phyloP scores from a whole-genome alignment of 2,113 vertebrate genomes.

The Burhinus oedicnemus region DNA sequence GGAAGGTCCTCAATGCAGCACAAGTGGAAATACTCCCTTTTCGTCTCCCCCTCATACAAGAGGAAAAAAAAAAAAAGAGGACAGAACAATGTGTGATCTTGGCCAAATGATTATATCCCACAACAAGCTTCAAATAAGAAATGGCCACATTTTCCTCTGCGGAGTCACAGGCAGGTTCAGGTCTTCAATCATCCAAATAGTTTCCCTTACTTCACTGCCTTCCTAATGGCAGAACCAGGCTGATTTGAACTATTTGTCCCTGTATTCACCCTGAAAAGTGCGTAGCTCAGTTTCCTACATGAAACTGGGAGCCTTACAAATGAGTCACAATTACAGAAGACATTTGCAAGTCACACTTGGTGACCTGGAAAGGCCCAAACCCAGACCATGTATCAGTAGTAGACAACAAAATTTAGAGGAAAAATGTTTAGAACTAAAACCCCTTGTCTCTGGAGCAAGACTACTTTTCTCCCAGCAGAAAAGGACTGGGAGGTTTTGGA shows the following conservation, averaged over 20 bases:
- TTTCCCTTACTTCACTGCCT: background rate
- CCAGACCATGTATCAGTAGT: background rate
- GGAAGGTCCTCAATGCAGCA: background rate
- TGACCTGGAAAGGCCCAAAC: background rate
- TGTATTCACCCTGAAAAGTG: background rate
- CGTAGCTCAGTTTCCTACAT: background rate
- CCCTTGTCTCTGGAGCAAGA: background rate
- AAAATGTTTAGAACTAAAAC: background rate
- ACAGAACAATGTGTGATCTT: background rate
- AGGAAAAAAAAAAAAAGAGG: background rate
- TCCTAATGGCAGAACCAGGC: background rate
- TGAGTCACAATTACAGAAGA: background rate
- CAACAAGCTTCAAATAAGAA: background rate
- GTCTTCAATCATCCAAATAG: background rate
- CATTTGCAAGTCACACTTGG: background rate
- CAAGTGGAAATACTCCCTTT: background rate
- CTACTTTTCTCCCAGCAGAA: background rate
- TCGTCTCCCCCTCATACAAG: background rate
- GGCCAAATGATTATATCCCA: background rate
- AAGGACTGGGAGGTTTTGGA: background rate
- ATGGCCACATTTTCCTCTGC: background rate
- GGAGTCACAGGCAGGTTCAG: background rate
- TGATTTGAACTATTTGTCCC: background rate
- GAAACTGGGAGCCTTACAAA: background rate
- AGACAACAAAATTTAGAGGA: background rate